These are phyloP conservation scores for Thunnus albacares DNA, from an alignment of 2,797 vertebrate species.

Conservation along the genomic window DNA sequence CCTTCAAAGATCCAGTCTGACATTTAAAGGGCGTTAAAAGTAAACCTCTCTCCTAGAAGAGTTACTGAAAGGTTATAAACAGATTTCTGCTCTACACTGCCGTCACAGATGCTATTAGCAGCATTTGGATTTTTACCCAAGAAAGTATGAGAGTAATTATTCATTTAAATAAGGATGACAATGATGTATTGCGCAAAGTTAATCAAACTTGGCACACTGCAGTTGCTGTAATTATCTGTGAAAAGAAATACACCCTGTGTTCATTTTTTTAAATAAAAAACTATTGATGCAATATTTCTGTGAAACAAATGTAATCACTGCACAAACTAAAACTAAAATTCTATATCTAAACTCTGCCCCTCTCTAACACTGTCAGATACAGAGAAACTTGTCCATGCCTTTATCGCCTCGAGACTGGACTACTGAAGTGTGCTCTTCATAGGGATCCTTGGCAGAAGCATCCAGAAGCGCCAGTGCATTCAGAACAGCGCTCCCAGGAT, in stretches of 20 bases:
- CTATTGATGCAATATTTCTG: not conserved
- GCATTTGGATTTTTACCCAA: constrained; percentile 30
- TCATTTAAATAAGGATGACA: constrained; percentile 31
- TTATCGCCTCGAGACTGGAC: too few species aligned
- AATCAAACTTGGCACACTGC: constrained; percentile 12
- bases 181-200: constrained; percentile 27
- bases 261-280: not conserved
- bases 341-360: too few species aligned
- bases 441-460: too few species aligned
- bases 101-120: not conserved
- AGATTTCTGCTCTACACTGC: not conserved
- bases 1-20: not conserved
- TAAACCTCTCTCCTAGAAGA: constrained; percentile 24
- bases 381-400: too few species aligned
- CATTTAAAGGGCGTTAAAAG: constrained; percentile 2
- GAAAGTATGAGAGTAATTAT: constrained; percentile 32
- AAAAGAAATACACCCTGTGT: not conserved
- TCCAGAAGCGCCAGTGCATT: too few species aligned
- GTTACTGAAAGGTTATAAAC: constrained; percentile 9
- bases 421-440: too few species aligned
- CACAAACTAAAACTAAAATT: not conserved
- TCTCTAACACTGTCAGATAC: too few species aligned
- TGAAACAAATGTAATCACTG: not conserved
- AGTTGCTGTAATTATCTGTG: constrained; percentile 16
- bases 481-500: too few species aligned